phyloP scores from a whole-genome alignment of 2,888 invertebrate species.

The Cistogaster globosa region DNA sequence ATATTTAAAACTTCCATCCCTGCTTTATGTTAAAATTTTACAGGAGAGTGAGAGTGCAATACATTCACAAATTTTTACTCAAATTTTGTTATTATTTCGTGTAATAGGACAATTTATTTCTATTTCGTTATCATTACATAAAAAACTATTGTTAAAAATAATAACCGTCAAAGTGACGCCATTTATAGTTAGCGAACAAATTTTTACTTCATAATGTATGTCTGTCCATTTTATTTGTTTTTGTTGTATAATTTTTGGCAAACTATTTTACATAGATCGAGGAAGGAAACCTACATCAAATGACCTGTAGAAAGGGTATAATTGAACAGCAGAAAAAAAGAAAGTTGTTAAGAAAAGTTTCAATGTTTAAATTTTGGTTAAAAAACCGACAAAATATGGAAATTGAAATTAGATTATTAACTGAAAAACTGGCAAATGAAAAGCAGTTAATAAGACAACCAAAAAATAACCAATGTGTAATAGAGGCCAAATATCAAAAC shows the following conservation, averaged over 20 bases:
- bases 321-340: background rate
- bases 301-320: background rate
- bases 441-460: too few species aligned
- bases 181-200: constrained; percentile 69
- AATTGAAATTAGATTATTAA: too few species aligned
- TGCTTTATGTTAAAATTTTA: too few species aligned
- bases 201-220: constrained; percentile 54
- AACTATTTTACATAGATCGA: constrained; percentile 23
- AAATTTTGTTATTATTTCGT: constrained; percentile 20
- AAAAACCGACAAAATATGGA: too few species aligned
- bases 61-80: too few species aligned
- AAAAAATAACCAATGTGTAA: too few species aligned
- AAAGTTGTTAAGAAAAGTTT: background rate
- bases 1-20: too few species aligned
- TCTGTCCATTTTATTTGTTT: constrained; percentile 8
- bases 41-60: too few species aligned
- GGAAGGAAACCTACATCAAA: background rate
- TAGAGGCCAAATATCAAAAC: too few species aligned
- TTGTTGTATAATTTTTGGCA: background rate
- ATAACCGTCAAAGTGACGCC: constrained; percentile 75
- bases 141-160: constrained; percentile 40
- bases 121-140: constrained; percentile 14
- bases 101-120: background rate
- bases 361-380: too few species aligned
- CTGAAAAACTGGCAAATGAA: too few species aligned